Percentiles rank a stretch among this genome's conserved stretches.
Evolutionary conservation across 2,888 invertebrate species (phyloP).

Genomic region (Hirtodrosophila confusa): DNA sequence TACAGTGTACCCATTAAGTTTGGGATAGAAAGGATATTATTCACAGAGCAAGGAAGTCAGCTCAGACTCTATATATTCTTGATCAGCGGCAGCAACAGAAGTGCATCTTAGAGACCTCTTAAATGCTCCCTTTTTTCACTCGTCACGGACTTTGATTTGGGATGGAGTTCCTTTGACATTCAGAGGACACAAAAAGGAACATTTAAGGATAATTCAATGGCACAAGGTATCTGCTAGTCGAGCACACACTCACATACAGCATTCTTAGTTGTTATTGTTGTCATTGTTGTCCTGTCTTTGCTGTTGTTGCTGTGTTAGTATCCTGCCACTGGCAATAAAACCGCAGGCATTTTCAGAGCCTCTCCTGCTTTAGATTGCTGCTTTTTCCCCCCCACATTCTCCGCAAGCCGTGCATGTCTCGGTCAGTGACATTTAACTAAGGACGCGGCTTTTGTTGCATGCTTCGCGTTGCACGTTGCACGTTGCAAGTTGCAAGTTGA

Average conservation of each 20-base stretch:
- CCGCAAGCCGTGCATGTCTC: slow-evolving; percentile 65
- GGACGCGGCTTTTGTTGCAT: slow-evolving; percentile 58
- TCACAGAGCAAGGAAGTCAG: too few relatives aligned
- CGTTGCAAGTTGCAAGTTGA: slow-evolving; percentile 59
- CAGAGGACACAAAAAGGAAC: too few relatives aligned
- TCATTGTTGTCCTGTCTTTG: slow-evolving; percentile 17
- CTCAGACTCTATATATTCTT: too few relatives aligned
- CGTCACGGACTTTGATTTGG: too few relatives aligned
- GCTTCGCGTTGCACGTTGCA: slow-evolving; percentile 36
- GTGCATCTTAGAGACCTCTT: too few relatives aligned
- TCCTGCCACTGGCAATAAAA: slow-evolving; percentile 73
- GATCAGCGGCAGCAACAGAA: too few relatives aligned
- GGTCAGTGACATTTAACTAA: slow-evolving; percentile 73
- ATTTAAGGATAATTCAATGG: too few relatives aligned
- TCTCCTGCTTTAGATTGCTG: slow-evolving; percentile 52
- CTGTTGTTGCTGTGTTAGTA: slow-evolving; percentile 33
- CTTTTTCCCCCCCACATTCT: slow-evolving; percentile 26
- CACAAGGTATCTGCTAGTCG: too few relatives aligned
- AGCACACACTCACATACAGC: too few relatives aligned
- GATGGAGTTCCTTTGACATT: too few relatives aligned
- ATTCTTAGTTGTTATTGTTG: slow-evolving; percentile 18
- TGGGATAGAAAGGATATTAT: too few relatives aligned
- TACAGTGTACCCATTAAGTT: background rate
- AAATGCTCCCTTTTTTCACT: too few relatives aligned
- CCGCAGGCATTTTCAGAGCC: slow-evolving; percentile 32